Evolutionary conservation across 2,797 vertebrate genomes (phyloP).

Genomic region (Vespertilio murinus): DNA sequence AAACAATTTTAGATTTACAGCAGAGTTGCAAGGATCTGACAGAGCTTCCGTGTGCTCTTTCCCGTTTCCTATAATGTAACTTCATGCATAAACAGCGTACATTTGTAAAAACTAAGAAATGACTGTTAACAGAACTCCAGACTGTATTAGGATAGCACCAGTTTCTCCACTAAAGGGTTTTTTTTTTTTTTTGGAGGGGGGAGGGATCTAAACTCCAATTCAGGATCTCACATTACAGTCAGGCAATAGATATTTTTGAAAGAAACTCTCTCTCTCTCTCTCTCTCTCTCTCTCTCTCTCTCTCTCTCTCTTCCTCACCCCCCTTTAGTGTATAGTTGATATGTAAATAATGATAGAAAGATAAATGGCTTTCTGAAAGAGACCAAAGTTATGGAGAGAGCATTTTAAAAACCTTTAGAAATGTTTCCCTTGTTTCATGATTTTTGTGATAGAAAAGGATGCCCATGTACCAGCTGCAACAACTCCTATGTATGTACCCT

Average conservation of each 20-base stretch:
- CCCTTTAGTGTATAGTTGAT: background rate
- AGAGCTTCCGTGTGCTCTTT: background rate
- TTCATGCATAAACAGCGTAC: background rate
- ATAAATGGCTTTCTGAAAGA: constrained; percentile 37
- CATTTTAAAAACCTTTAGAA: constrained; percentile 54
- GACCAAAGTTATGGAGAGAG: constrained; percentile 25
- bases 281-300: background rate
- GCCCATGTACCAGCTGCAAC: background rate
- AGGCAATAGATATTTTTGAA: background rate
- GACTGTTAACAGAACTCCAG: background rate
- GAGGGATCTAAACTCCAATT: background rate
- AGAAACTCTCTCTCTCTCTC: background rate
- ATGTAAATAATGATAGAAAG: constrained; percentile 33
- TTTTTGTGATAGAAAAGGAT: constrained; percentile 26
- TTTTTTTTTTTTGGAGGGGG: background rate
- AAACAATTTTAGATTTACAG: constrained; percentile 17
- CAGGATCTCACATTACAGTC: background rate
- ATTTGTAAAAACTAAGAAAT: background rate
- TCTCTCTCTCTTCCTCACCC: background rate
- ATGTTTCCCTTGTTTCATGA: constrained; percentile 19
- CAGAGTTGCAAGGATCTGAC: background rate
- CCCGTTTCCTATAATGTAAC: background rate
- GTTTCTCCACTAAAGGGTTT: background rate
- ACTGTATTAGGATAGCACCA: background rate
- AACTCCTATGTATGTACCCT: constrained; percentile 16